These are phyloP conservation scores for Sepioteuthis lessoniana DNA, from an alignment of 2,888 invertebrate species.

Conservation along the genomic window DNA sequence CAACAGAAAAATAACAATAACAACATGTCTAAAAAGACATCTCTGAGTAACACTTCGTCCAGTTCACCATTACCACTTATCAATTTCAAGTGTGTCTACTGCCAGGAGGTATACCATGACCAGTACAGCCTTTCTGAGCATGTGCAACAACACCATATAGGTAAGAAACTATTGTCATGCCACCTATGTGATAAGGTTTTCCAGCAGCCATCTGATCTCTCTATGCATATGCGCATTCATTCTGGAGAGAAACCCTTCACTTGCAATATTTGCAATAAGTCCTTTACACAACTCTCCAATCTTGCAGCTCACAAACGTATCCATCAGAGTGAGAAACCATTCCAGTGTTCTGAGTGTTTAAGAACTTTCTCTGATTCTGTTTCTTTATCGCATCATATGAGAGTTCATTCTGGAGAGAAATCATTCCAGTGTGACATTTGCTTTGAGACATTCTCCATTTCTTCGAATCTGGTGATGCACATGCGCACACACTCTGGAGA, in stretches of 20 bases:
- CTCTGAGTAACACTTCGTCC: neutral
- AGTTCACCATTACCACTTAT: constrained; percentile 34
- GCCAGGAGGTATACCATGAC: constrained; percentile 38
- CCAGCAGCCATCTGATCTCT: neutral
- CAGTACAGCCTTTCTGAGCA: constrained; percentile 39
- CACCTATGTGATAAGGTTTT: constrained; percentile 42
- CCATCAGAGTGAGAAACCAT: constrained; percentile 41
- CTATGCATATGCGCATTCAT: constrained; percentile 41
- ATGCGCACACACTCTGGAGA: constrained; percentile 36
- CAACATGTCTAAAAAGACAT: constrained; percentile 39
- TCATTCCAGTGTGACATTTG: constrained; percentile 41
- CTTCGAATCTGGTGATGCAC: constrained; percentile 37
- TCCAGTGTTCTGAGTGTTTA: constrained; percentile 35
- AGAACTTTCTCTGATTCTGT: constrained; percentile 36
- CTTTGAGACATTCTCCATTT: constrained; percentile 37
- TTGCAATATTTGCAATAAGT: constrained; percentile 44
- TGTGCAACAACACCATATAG: constrained; percentile 41
- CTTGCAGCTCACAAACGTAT: constrained; percentile 43
- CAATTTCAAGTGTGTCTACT: constrained; percentile 40
- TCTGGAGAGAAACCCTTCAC: constrained; percentile 39
- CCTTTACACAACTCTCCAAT: constrained; percentile 21
- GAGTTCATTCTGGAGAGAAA: constrained; percentile 44
- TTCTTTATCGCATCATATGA: neutral
- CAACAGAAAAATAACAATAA: neutral
- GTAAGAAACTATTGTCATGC: constrained; percentile 41